A percentile compares a stretch with the other conserved stretches of the same genome.
Evolutionary conservation across 2,797 vertebrate genomes (phyloP).

Genomic region (Chelonia mydas): DNA sequence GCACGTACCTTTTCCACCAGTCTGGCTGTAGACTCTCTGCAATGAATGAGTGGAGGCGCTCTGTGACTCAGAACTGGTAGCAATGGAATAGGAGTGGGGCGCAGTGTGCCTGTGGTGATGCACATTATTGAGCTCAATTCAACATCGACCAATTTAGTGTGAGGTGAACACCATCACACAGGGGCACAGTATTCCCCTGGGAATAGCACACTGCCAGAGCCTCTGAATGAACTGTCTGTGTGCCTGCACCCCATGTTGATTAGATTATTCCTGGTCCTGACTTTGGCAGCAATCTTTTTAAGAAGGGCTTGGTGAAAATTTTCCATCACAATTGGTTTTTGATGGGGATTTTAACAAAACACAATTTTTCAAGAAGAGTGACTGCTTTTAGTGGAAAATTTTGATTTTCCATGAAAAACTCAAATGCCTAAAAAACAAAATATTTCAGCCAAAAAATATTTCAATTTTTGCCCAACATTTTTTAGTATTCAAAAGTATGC

Average conservation of each 20-base stretch:
- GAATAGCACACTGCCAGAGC: not conserved
- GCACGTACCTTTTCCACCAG: not conserved
- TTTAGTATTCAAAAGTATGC: not conserved
- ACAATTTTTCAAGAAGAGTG: not conserved
- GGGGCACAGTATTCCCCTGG: not conserved
- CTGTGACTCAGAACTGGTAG: not conserved
- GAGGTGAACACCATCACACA: not conserved
- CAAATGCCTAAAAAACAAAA: slow-evolving; percentile 23
- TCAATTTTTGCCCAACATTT: slow-evolving; percentile 21
- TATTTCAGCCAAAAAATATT: slow-evolving; percentile 15
- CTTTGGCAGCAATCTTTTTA: not conserved
- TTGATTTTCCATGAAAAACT: slow-evolving; percentile 23
- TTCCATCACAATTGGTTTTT: not conserved
- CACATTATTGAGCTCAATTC: not conserved
- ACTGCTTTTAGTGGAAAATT: not conserved
- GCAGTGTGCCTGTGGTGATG: not conserved
- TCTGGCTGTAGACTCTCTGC: not conserved
- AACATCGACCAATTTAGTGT: not conserved
- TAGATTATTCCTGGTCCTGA: not conserved
- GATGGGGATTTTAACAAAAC: not conserved
- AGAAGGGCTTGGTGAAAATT: not conserved
- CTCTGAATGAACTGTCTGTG: too few species aligned
- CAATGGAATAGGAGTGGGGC: not conserved
- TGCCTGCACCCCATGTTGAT: not conserved
- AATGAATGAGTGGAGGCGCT: not conserved